Conservation (phyloP, 2,797 vertebrate species). For the Danio tinwini region DNA sequence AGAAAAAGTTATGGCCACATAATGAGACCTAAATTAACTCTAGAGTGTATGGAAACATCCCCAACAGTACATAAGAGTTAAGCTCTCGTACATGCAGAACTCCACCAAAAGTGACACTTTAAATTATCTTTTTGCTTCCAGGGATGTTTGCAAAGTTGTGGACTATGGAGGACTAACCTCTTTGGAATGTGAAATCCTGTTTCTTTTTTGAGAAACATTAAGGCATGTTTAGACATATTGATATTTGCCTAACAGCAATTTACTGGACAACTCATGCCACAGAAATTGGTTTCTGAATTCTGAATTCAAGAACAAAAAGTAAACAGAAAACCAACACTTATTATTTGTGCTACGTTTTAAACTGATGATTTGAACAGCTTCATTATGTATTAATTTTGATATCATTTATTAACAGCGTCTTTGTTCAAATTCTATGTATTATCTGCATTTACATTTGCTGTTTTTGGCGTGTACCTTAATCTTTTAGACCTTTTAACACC, state of each 20-base stretch:
- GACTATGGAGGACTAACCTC: not conserved
- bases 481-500: too few species aligned
- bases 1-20: too few species aligned
- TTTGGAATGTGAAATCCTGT: conserved; percentile 33
- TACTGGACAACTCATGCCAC: conserved; percentile 45
- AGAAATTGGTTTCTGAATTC: conserved; percentile 1
- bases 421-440: not conserved
- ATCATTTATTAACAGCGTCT: not conserved
- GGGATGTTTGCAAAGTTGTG: not conserved
- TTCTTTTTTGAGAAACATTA: conserved; percentile 12
- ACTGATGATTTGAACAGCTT: not conserved
- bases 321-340: not conserved
- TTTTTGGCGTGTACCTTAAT: too few species aligned
- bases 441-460: not conserved
- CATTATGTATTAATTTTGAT: not conserved
- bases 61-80: too few species aligned
- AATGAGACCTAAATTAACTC: too few species aligned
- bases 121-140: conserved; percentile 9
- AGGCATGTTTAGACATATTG: conserved; percentile 37
- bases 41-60: too few species aligned
- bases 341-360: not conserved
- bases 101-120: not conserved
- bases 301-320: not conserved
- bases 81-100: not conserved
- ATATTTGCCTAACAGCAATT: conserved; percentile 39